phyloP scores from a whole-genome alignment of 2,888 invertebrate genomes.

The Plagodis dolabraria region DNA sequence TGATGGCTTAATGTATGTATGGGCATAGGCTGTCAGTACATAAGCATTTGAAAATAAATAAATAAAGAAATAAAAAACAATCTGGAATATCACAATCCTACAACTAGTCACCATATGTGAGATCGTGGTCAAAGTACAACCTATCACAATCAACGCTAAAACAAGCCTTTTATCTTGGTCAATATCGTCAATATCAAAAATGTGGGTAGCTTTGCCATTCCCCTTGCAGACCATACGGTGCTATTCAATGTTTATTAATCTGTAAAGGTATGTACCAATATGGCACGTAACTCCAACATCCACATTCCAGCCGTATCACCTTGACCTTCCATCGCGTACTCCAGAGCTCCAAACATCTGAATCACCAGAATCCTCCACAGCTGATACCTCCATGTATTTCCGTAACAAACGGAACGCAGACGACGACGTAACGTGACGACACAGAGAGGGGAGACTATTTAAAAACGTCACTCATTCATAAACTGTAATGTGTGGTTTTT shows the following conservation, averaged over 20 bases:
- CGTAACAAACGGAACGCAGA: conserved; percentile 67
- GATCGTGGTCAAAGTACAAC: too few relatives aligned
- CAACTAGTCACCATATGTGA: too few relatives aligned
- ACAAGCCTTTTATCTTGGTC: too few relatives aligned
- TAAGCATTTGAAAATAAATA: too few relatives aligned
- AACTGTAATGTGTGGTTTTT: conserved; percentile 45
- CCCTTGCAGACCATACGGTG: too few relatives aligned
- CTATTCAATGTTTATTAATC: neutral
- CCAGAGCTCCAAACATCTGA: conserved; percentile 33
- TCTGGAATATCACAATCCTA: too few relatives aligned
- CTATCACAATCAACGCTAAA: too few relatives aligned
- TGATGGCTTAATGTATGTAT: too few relatives aligned
- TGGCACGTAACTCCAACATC: conserved; percentile 2
- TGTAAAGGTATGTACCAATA: neutral
- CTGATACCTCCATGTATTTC: conserved; percentile 56
- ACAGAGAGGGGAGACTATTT: conserved; percentile 61
- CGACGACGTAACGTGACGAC: conserved; percentile 57
- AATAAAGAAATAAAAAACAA: too few relatives aligned
- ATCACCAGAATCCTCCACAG: conserved; percentile 29
- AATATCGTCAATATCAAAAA: too few relatives aligned
- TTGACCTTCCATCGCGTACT: conserved; percentile 54
- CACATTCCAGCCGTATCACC: conserved; percentile 33
- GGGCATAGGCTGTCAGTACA: too few relatives aligned
- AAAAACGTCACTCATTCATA: conserved; percentile 83
- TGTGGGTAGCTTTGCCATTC: too few relatives aligned